Base-by-base conservation (phyloP, 1,140 invertebrate species). In the Philotrypesis tridentata region DNA sequence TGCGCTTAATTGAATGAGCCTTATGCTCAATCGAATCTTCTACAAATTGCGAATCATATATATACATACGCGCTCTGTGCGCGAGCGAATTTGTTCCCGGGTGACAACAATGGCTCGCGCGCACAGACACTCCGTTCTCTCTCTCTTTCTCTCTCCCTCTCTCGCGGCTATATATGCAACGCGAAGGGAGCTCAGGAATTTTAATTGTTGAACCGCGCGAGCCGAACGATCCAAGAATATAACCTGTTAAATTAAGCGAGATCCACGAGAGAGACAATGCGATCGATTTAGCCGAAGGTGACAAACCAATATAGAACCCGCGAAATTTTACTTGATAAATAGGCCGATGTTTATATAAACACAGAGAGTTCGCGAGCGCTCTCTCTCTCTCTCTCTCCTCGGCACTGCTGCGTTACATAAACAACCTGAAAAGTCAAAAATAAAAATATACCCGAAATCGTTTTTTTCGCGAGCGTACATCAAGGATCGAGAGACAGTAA, bases 321-420 rank as follows among this genome's bases (percentile, higher is more conserved):
- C 78, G 23, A 63, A 43, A 74, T 80, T 80, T 33, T 60, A 67
- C 40, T 74, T 73, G 61, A 80, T 74, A 80, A 74, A 73, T 80
- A 80, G 79, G 72, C 2, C 79, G 55, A 29, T 74, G 79, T 80
- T 73, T 74, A 74, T 74, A 74, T 80, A 74, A 74, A 74, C 79
- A 80, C 14, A 48, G 37, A 23, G 25, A 8, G 25, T 27, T 12
- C 21, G 48, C 48, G n/a, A n/a, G n/a, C n/a, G n/a, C n/a, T n/a
- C n/a, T n/a, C n/a, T n/a, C n/a, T n/a, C n/a, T n/a, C n/a, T n/a
- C n/a, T n/a, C n/a, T n/a, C n/a, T n/a, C n/a, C n/a, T n/a, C n/a
- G n/a, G 33, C 33, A 17, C 21, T 17, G 63, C 25, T 14, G 37
- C 31, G 43, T 79, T 79, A 79, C 55, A 72, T 72, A 79, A 79